Conservation (phyloP, 2,797 vertebrate species). For the Parauchenoglanis punctatus region DNA sequence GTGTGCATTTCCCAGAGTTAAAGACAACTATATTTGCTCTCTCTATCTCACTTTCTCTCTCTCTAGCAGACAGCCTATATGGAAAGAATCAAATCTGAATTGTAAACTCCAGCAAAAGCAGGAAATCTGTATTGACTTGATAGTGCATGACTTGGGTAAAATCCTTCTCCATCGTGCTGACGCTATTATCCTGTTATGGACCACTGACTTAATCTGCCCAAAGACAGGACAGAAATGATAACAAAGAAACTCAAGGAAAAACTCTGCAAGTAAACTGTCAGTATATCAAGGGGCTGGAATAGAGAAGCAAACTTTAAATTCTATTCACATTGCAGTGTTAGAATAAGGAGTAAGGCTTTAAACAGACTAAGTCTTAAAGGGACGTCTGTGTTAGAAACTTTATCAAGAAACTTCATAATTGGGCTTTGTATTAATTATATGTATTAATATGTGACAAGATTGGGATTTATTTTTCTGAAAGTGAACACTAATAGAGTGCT, state of each 20-base stretch:
- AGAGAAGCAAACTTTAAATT: conserved; percentile 44
- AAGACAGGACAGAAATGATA: conserved; percentile 51
- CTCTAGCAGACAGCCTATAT: conserved; percentile 10
- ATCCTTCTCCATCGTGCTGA: conserved; percentile 70
- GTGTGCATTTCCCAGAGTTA: conserved; percentile 17
- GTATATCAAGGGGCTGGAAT: conserved; percentile 34
- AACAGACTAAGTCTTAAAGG: conserved; percentile 29
- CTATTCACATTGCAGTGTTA: conserved; percentile 20
- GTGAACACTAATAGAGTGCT: neutral
- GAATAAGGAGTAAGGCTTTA: conserved; percentile 13
- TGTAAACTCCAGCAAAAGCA: conserved; percentile 43
- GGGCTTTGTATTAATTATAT: neutral
- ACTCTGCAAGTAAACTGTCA: conserved; percentile 34
- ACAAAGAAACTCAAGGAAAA: conserved; percentile 42
- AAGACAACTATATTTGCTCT: neutral
- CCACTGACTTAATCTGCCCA: conserved; percentile 72
- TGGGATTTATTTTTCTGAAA: neutral
- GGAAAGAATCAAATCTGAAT: conserved; percentile 34
- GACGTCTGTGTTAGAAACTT: conserved; percentile 28
- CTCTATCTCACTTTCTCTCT: neutral
- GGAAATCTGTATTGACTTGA: conserved; percentile 66
- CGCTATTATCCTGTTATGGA: conserved; percentile 68
- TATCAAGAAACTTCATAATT: neutral
- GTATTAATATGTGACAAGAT: neutral
- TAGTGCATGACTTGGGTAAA: conserved; percentile 61